These are phyloP conservation scores for Motacilla tschutschensis DNA, from an alignment of 2,113 vertebrate genomes.

Conservation along the genomic window DNA sequence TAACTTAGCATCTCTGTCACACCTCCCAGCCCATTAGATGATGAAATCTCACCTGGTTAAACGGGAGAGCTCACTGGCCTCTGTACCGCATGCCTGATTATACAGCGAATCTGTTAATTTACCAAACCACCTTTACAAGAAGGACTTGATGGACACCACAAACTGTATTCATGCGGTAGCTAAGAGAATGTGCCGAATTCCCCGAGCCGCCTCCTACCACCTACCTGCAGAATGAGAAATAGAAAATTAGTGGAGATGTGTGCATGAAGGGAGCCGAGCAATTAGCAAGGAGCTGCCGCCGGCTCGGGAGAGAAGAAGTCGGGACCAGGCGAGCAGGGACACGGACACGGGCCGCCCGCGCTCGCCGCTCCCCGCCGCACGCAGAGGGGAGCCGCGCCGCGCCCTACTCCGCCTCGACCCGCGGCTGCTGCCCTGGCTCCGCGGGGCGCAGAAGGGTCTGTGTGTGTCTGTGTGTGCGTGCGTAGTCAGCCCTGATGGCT, in stretches of 20 bases:
- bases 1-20: conserved; percentile 81
- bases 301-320: conserved; percentile 49
- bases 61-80: conserved; percentile 74
- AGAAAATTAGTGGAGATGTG: conserved; percentile 97
- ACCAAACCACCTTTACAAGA: conserved; percentile 79
- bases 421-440: not conserved
- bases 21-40: conserved; percentile 80
- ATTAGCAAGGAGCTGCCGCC: conserved; percentile 84
- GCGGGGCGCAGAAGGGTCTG: not conserved
- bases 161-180: conserved; percentile 83
- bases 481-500: not conserved
- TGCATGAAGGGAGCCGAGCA: conserved; percentile 88
- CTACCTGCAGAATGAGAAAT: conserved; percentile 94
- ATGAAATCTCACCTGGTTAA: conserved; percentile 83
- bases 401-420: not conserved
- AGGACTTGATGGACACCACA: conserved; percentile 79
- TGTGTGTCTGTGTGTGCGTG: not conserved
- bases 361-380: not conserved
- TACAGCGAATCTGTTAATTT: conserved; percentile 91
- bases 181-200: conserved; percentile 85
- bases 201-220: conserved; percentile 82
- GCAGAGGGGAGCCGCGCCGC: not conserved
- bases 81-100: conserved; percentile 85
- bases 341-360: conserved; percentile 17
- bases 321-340: conserved; percentile 67